A percentile compares a stretch with the other conserved stretches of the same genome.
These are phyloP conservation scores for Troides oblongomaculatus DNA, from an alignment of 2,888 invertebrate genomes.

Conservation along the genomic window DNA sequence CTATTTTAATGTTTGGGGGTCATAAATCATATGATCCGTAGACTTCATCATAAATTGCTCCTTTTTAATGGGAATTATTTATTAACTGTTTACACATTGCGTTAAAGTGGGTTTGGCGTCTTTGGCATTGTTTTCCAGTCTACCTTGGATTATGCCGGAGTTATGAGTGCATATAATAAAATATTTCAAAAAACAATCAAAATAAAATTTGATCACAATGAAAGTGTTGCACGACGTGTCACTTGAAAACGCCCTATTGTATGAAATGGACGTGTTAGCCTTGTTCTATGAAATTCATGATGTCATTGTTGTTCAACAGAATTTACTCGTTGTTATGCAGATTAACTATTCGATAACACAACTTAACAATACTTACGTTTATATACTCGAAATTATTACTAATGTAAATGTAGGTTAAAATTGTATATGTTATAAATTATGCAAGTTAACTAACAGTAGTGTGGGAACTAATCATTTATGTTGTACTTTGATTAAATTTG, in stretches of 20 bases:
- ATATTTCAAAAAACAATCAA: too few relatives aligned
- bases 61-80: too few relatives aligned
- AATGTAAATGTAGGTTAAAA: background rate
- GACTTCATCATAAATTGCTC: too few relatives aligned
- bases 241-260: conserved; percentile 17
- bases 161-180: too few relatives aligned
- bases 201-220: background rate
- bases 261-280: conserved; percentile 41
- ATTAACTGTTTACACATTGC: too few relatives aligned
- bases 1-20: too few relatives aligned
- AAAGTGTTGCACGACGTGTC: conserved; percentile 14
- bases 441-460: background rate
- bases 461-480: too few relatives aligned
- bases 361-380: background rate
- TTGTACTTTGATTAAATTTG: too few relatives aligned
- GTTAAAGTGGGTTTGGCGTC: too few relatives aligned
- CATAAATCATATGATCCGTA: too few relatives aligned
- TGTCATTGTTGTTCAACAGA: conserved; percentile 35
- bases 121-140: too few relatives aligned
- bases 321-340: conserved; percentile 24
- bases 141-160: too few relatives aligned
- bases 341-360: conserved; percentile 6
- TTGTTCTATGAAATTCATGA: conserved; percentile 49
- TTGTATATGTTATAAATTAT: background rate
- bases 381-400: background rate